Conservation (phyloP, 2,888 invertebrate species). For the Caenorhabditis afra region DNA sequence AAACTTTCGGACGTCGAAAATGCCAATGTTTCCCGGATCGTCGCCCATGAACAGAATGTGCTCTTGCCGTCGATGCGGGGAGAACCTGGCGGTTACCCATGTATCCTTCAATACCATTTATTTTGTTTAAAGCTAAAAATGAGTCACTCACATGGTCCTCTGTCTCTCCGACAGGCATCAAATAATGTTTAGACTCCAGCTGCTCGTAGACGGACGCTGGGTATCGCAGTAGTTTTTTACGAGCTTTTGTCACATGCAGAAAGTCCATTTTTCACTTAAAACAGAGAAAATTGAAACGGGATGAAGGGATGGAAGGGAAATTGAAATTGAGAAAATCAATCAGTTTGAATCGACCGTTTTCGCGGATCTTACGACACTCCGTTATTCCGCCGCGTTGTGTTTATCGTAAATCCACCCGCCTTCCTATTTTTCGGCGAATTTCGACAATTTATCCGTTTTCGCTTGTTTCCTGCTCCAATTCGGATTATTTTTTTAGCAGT, state of each 20-base stretch:
- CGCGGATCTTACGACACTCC: conserved; percentile 44
- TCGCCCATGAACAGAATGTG: conserved; percentile 54
- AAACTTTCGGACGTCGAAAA: conserved; percentile 48
- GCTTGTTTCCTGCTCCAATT: neutral
- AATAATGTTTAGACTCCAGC: conserved; percentile 52
- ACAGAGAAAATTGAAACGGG: neutral
- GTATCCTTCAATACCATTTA: conserved; percentile 44
- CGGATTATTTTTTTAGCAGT: conserved; percentile 4
- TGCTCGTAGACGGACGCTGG: conserved; percentile 39
- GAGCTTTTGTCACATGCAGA: conserved; percentile 11
- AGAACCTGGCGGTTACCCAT: conserved; percentile 59
- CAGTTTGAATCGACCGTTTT: conserved; percentile 27
- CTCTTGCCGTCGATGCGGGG: conserved; percentile 41
- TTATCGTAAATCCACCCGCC: conserved; percentile 38
- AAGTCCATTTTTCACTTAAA: conserved; percentile 25
- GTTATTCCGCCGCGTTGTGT: conserved; percentile 19
- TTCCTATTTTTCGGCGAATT: neutral
- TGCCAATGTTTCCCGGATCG: conserved; percentile 58
- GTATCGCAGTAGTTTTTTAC: conserved; percentile 23
- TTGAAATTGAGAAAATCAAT: neutral
- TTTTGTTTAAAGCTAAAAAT: neutral
- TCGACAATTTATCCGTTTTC: neutral
- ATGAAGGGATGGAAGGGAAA: neutral
- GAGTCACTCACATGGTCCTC: conserved; percentile 29
- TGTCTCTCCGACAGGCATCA: conserved; percentile 37